Base-by-base conservation (phyloP, 2,888 invertebrate genomes). In the Andrena chrysosceles region DNA sequence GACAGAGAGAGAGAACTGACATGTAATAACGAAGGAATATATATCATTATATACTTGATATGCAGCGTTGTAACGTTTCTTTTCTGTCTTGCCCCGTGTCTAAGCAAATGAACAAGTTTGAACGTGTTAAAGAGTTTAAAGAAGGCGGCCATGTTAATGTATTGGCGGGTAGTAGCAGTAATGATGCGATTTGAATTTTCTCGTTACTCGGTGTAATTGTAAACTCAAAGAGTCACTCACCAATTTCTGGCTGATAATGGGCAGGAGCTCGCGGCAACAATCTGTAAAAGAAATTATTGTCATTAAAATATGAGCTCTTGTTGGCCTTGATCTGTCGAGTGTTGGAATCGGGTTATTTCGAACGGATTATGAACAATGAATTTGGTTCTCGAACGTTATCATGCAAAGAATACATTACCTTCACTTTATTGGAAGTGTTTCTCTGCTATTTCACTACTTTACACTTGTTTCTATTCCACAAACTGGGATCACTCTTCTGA, bases 1-100 rank as follows among this genome's bases (percentile, higher is more conserved):
- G 66, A 77, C 42, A 35, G 66, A 74, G 70, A 35, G 66, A 74
- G 70, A 73, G 33, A 85, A 75, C 54, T 66, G 77, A 67, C 71
- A 81, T 85, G 85, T 85, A 85, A 78, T 60, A 48, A 79, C 77
- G 75, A 84, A 79, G 66, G 63, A 68, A 81, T 84, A 84, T 84
- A 81, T 78, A 85, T 86, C 48, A 81, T 86, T 86, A 81, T 85
- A 84, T 79, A 85, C 77, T 59, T 71, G 77, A 81, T 31, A 72
- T 20, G 31, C 56, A 29, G 64, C 35, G 33, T 56, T 7, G 13
- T 62, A 10, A 13, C 4, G 26, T 23, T 68, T 81, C 1, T 35
- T 62, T 62, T 54, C 29, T 49, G 8, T 69, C 8, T 52, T 29
- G 16, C 6, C 31, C 52, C n/a, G 4, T 20, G 26, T 49, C 67